phyloP scores from a whole-genome alignment of 2,797 vertebrate species.

The Alca torda region DNA sequence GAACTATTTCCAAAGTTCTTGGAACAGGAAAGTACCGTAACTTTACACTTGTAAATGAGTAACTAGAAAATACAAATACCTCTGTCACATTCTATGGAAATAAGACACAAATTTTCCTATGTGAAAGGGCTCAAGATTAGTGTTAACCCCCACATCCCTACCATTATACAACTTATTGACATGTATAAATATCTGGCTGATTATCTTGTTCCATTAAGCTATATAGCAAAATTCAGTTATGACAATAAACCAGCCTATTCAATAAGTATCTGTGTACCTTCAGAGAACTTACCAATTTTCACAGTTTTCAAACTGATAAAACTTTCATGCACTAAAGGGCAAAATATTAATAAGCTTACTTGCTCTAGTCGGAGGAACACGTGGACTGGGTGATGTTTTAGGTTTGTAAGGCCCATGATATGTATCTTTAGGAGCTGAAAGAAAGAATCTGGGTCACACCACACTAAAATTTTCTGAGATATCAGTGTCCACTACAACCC shows the following conservation, averaged over 20 bases:
- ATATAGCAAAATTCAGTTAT: neutral
- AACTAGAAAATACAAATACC: neutral
- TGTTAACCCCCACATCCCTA: neutral
- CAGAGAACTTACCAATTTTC: neutral
- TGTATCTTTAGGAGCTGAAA: constrained; percentile 65
- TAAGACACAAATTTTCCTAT: neutral
- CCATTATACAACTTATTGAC: neutral
- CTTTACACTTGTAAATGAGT: neutral
- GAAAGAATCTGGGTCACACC: constrained; percentile 21
- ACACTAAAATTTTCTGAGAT: neutral
- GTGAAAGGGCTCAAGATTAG: neutral
- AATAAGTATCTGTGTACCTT: neutral
- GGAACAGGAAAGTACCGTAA: neutral
- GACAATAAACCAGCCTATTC: neutral
- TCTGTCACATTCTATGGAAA: neutral
- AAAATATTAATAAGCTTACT: constrained; percentile 61
- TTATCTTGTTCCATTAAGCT: neutral
- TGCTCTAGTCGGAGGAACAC: constrained; percentile 43
- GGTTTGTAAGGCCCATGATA: constrained; percentile 38
- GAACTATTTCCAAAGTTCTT: neutral
- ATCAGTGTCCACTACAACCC: neutral
- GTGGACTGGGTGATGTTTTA: constrained; percentile 56
- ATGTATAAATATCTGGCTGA: neutral
- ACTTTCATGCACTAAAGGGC: neutral
- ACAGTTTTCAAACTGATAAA: neutral